These are phyloP conservation scores for Eospalax fontanierii DNA, from an alignment of 2,797 vertebrate species.

Conservation along the genomic window DNA sequence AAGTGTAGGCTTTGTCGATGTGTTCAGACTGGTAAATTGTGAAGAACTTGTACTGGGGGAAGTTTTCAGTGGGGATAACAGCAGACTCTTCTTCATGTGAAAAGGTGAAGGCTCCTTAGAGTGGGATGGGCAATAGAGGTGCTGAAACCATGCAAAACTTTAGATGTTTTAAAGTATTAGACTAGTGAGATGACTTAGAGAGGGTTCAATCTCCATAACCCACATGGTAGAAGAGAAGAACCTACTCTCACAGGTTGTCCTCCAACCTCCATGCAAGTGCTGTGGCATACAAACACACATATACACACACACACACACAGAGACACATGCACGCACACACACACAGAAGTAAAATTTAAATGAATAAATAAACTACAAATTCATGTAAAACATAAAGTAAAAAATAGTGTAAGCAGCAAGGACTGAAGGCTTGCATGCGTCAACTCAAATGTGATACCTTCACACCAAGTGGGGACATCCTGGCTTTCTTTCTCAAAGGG, in stretches of 20 bases:
- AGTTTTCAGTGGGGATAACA: background rate
- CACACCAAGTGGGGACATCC: background rate
- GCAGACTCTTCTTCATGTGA: too few species aligned
- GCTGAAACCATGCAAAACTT: background rate
- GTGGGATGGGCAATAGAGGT: background rate
- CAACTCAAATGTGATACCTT: background rate
- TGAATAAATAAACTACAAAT: too few species aligned
- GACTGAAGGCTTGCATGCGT: too few species aligned
- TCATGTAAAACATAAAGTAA: background rate
- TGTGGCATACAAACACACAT: background rate
- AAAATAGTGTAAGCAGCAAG: background rate
- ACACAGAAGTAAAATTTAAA: too few species aligned
- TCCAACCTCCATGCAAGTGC: too few species aligned
- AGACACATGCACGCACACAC: background rate
- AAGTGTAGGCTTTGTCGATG: background rate
- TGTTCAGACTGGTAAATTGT: fast-evolving
- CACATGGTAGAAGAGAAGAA: background rate
- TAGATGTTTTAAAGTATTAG: background rate
- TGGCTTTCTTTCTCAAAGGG: background rate
- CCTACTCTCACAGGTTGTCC: background rate
- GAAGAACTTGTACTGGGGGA: background rate
- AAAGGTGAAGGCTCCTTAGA: background rate
- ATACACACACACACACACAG: background rate
- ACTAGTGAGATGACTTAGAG: background rate
- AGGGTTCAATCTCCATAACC: background rate